Evolutionary conservation across 2,797 vertebrate species (phyloP).

Genomic region (Cynodonichthys magdalenae): DNA sequence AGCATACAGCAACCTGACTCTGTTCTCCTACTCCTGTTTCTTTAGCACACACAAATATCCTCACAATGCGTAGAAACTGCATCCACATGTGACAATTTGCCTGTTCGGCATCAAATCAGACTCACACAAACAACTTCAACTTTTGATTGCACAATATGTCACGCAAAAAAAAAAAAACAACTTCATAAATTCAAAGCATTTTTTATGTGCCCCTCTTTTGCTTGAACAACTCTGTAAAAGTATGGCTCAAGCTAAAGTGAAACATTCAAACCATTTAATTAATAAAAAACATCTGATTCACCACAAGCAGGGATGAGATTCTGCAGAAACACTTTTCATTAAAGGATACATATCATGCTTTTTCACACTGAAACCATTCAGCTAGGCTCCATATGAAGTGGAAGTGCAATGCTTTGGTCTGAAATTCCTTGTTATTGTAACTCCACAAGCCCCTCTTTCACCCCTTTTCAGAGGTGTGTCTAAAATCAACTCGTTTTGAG

Average conservation of each 20-base stretch:
- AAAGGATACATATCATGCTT: no score
- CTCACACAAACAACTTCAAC: background rate
- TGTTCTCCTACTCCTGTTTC: conserved; percentile 26
- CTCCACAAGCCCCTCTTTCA: no score
- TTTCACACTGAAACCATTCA: no score
- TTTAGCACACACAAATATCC: conserved; percentile 12
- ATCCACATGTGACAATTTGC: conserved; percentile 1
- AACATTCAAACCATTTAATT: background rate
- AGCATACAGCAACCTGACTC: conserved; percentile 65
- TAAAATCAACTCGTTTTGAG: no score
- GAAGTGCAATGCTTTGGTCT: no score
- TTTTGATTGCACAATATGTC: background rate
- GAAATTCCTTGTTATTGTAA: no score
- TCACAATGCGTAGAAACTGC: conserved; percentile 7
- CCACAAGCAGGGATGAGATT: background rate
- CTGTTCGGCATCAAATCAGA: background rate
- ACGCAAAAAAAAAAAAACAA: background rate
- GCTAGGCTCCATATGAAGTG: no score
- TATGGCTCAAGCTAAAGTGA: background rate
- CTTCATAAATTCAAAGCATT: background rate
- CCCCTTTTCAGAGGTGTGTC: no score
- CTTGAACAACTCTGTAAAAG: conserved; percentile 2
- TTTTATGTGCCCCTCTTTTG: background rate
- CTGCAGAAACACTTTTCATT: background rate
- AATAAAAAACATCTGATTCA: background rate